Conservation (phyloP, 1,140 invertebrate genomes). For the Drosophila rhopaloa region DNA sequence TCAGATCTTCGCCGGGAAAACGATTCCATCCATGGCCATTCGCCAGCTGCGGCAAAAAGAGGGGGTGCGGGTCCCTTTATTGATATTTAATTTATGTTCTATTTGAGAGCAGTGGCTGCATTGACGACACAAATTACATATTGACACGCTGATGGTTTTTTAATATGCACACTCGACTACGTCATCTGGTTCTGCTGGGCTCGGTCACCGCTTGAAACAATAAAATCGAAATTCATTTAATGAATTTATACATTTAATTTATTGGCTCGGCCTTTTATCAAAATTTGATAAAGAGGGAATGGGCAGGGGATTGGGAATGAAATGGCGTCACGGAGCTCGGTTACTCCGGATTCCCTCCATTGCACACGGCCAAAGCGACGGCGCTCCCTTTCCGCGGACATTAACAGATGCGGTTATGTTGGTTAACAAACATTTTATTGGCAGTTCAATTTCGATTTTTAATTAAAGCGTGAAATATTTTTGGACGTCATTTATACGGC, state of each 20-base stretch:
- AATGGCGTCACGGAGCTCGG: constrained; percentile 29
- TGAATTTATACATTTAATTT: constrained; percentile 83
- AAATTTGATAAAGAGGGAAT: constrained; percentile 68
- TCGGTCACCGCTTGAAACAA: constrained; percentile 55
- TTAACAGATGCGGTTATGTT: constrained; percentile 80
- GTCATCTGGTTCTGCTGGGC: constrained; percentile 49
- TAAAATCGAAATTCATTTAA: constrained; percentile 79
- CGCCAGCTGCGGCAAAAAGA: constrained; percentile 17
- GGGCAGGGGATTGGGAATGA: not conserved
- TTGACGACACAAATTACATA: constrained; percentile 79
- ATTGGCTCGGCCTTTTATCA: constrained; percentile 78
- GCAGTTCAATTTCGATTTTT: constrained; percentile 78
- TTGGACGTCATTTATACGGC: constrained; percentile 42
- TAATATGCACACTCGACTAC: constrained; percentile 63
- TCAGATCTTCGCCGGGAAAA: constrained; percentile 43
- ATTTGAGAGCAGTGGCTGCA: constrained; percentile 50
- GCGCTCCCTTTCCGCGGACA: constrained; percentile 59
- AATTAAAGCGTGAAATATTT: constrained; percentile 79
- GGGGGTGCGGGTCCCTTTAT: constrained; percentile 44
- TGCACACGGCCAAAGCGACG: constrained; percentile 49
- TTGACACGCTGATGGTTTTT: constrained; percentile 82
- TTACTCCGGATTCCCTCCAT: constrained; percentile 51
- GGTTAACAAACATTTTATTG: constrained; percentile 80
- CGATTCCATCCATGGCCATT: not conserved
- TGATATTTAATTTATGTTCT: constrained; percentile 81